Base-by-base conservation (phyloP, 2,888 invertebrate species). In the Atrina japonica region DNA sequence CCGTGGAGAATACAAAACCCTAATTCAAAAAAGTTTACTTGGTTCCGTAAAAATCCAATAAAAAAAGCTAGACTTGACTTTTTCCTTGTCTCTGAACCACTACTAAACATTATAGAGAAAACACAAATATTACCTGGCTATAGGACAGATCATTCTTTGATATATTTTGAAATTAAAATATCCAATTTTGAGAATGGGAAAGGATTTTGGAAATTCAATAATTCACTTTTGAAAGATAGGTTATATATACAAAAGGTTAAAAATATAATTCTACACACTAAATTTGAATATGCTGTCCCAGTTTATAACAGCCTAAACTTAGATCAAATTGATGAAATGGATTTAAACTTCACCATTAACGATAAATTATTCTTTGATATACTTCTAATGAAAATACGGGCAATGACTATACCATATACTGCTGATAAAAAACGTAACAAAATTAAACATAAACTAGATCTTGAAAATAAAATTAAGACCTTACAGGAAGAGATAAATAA, bases 191-290 rank as follows among this genome's bases (percentile, higher is more conserved):
- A 52, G 25, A 52, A 23, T 23, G 52, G 52, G 21, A 52, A 52
- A 25, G 52, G 52, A 25, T 52, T 52, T 16, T 52, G 52, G 52
- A 52, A 52, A 23, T 52, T 52, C 25, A 52, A 52, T 25, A 21
- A 52, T 25, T 23, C 52, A 52, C 52, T 52, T 52, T 25, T 52
- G 25, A 23, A 52, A 6, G 52, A 52, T 23, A 52, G 23, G 16
- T 14, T 23, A 23, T 52, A 23, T 52, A 25, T 52, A 52, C 23
- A 52, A 23, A 23, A 23, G 5, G 25, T 52, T 6, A 52, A 52
- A 23, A 52, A 52, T 14, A 16, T 25, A 6, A 52, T 52, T 23
- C 3, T 5, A 7, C 21, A 52, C 25, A 52, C 52, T 7, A 52
- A 7, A 25, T 23, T 23, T 23, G 23, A 52, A 52, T 52, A 52